Base-by-base conservation (phyloP, 2,888 invertebrate species). In the Trachelus tabidus region DNA sequence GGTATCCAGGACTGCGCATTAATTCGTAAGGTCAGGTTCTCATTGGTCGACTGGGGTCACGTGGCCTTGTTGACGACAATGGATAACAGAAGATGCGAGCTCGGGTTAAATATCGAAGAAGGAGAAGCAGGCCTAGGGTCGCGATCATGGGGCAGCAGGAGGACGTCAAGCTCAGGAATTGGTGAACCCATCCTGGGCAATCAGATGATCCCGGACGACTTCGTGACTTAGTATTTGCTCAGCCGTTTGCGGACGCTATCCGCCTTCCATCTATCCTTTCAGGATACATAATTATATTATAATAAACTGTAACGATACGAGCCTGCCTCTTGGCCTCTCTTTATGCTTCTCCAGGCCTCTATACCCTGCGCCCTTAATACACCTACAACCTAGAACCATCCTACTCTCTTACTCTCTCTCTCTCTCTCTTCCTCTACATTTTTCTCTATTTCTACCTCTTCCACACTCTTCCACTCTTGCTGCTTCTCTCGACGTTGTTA, bases 151-250 rank as follows among this genome's bases (percentile, higher is more conserved):
- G 69, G 31, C 76, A 69, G 31, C 76, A 69, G 82, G 73, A 75
- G 82, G 80, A 82, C 76, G 23, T 34, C 68, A 84, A 81, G 30
- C 69, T 82, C 80, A 84, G 87, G 85, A 87, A 85, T 86, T 81
- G 87, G 88, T 83, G 85, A 85, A 85, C 86, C 85, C 83, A 82
- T 86, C 85, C 85, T 83, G n/a, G 31, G 34, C 34, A 31, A 34
- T 76, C 75, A 82, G 84, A 81, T 83, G 82, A 83, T 86, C 88
- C 87, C 73, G 80, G 83, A 84, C 87, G 86, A 90, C 88, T 89
- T 91, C 91, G 91, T 91, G 91, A 91, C 91, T 91, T 79, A 83
- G 90, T 91, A 90, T 91, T 91, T 91, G 89, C 89, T 90, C 89
- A 91, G 90, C 86, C 84, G 85, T 86, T 87, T 86, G 79, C 81